Conservation (phyloP, 2,797 vertebrate genomes). For the Propithecus perrieri region DNA sequence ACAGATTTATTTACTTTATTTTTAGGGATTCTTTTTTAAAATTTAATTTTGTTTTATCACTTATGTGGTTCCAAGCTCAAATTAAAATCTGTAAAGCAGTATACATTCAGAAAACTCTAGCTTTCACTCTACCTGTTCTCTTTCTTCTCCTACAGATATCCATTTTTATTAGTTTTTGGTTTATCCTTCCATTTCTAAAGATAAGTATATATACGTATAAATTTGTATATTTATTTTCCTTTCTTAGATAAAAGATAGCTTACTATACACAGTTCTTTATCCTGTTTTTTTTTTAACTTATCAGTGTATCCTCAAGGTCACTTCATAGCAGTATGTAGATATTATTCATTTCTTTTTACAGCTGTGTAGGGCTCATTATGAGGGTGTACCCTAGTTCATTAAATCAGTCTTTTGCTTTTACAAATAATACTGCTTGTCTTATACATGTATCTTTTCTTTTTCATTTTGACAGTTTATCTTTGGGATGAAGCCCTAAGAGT, state of each 20-base stretch:
- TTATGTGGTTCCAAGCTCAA: neutral
- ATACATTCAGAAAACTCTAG: neutral
- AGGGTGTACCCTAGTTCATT: neutral
- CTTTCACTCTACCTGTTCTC: neutral
- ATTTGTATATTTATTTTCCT: neutral
- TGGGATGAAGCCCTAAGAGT: neutral
- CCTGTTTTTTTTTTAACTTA: neutral
- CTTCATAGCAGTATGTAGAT: neutral
- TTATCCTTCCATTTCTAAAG: constrained; percentile 22
- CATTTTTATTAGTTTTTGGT: neutral
- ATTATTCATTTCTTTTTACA: neutral
- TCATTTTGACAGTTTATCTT: constrained; percentile 11
- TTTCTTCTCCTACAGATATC: neutral
- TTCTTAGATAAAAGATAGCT: neutral
- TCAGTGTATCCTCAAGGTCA: neutral
- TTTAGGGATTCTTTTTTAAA: constrained; percentile 11
- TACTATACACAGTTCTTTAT: neutral
- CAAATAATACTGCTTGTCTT: neutral
- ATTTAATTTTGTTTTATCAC: constrained; percentile 29
- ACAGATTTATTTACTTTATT: neutral
- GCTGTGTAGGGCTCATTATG: neutral
- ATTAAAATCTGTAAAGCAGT: neutral
- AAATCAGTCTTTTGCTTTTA: neutral
- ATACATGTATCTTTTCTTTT: neutral
- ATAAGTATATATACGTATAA: neutral